Evolutionary conservation across 2,888 invertebrate species (phyloP), one percentile per base, ranked within the genome.

Genomic region (Sinohyriopsis cumingii): DNA sequence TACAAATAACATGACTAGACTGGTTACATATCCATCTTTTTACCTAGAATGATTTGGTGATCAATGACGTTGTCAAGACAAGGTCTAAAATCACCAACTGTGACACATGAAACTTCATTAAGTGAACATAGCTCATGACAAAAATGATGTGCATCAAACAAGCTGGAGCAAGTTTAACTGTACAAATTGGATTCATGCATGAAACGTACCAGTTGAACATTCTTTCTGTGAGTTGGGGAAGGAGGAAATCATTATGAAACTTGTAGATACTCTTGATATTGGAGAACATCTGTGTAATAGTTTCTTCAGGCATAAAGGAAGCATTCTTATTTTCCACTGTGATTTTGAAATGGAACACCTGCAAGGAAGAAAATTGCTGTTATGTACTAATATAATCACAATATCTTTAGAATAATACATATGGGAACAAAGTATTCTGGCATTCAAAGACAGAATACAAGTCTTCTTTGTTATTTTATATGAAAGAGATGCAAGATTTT

Each of bases 231-330:
- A 93, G 88, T 82, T 93, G 92, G 0, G 93, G 93, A 60, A 93
- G 87, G 53, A 93, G 88, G 84, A 93, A 93, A 76, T 93, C 93
- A 78, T 93, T 91, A 87, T 93, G 93, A 82, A 93, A 92, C 81
- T 92, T 92, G 84, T 92, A 93, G 67, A 93, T 92, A 57, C 92
- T 92, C 78, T 93, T 92, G 64, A 93, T 91, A 85, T 93, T 93
- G 28, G 93, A 92, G 86, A 93, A 93, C 90, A 93, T 92, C 76
- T 92, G 92, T 9, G 92, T 92, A 55, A 93, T 91, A 19, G 92
- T 91, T 70, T 93, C 93, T 54, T 91, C 90, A 18, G 93, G 92
- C 77, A 93, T 91, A 25, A 59, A 59, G 59, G 90, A 90, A 78
- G 91, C 91, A 18, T 91, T 91, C 71, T 92, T 88, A 80, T 93